Percentiles rank a stretch among this genome's conserved stretches.
phyloP scores from a whole-genome alignment of 2,113 vertebrate species.

The Casuarius casuarius region DNA sequence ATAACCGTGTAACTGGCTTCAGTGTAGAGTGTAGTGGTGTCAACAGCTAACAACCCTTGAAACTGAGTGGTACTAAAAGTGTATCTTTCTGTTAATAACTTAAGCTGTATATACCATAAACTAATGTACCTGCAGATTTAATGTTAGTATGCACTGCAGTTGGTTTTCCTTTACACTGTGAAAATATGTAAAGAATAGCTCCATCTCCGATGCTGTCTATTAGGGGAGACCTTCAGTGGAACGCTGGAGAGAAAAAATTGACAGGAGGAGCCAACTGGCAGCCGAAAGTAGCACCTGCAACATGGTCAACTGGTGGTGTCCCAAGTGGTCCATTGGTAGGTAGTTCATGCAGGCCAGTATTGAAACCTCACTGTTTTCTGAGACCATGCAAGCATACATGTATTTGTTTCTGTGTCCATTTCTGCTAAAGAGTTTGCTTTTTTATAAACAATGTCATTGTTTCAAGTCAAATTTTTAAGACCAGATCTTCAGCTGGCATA shows the following conservation, averaged over 20 bases:
- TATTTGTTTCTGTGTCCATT: background rate
- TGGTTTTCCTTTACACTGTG: background rate
- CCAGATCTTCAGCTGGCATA: background rate
- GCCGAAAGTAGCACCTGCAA: slow-evolving; percentile 92
- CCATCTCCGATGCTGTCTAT: background rate
- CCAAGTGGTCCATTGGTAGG: slow-evolving; percentile 87
- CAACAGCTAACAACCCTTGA: slow-evolving; percentile 31
- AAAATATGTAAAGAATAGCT: background rate
- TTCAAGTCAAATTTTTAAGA: background rate
- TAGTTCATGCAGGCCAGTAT: background rate
- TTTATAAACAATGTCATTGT: background rate
- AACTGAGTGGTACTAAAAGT: background rate
- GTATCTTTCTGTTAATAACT: background rate
- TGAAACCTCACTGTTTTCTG: background rate
- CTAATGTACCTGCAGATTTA: slow-evolving; percentile 14
- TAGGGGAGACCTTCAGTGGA: slow-evolving; percentile 89
- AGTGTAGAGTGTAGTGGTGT: background rate
- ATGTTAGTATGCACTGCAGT: background rate
- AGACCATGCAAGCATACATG: accelerated
- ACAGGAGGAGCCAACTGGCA: slow-evolving; percentile 98
- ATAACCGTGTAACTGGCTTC: slow-evolving; percentile 34
- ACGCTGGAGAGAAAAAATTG: slow-evolving; percentile 91
- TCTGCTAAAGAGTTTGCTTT: background rate
- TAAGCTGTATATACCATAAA: slow-evolving; percentile 28
- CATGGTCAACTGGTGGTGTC: slow-evolving; percentile 85